Conservation (phyloP, 2,113 vertebrate genomes). For the Pardalotus punctatus region DNA sequence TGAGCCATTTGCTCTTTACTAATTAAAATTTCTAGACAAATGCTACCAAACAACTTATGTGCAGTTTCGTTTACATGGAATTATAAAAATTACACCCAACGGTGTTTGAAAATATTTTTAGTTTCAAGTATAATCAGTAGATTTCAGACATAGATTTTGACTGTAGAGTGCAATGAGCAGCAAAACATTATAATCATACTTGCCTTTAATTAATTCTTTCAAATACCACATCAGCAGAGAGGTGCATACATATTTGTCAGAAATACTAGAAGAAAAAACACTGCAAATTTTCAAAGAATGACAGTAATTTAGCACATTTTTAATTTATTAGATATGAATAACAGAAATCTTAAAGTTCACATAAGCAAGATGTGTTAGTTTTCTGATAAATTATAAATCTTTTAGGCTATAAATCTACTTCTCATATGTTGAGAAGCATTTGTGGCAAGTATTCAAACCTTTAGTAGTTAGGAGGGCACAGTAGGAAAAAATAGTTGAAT, state of each 20-base stretch:
- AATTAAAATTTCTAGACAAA: background rate
- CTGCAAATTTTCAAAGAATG: background rate
- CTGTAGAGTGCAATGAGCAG: background rate
- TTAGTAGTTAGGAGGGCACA: background rate
- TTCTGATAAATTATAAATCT: background rate
- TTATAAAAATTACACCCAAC: background rate
- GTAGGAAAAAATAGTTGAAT: background rate
- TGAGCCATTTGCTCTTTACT: background rate
- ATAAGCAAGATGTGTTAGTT: background rate
- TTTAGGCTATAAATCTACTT: background rate
- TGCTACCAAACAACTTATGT: background rate
- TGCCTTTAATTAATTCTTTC: background rate
- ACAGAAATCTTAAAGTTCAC: background rate
- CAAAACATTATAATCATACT: background rate
- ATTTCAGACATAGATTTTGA: background rate
- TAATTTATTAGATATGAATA: background rate
- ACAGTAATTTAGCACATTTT: background rate
- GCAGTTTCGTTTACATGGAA: background rate
- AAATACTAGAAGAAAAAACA: background rate
- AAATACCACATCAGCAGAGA: background rate
- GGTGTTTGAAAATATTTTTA: background rate
- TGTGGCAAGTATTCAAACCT: background rate
- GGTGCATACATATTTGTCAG: background rate
- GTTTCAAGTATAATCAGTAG: background rate
- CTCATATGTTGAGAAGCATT: background rate